phyloP scores from a whole-genome alignment of 2,113 vertebrate genomes.

The Oreochromis aureus region DNA sequence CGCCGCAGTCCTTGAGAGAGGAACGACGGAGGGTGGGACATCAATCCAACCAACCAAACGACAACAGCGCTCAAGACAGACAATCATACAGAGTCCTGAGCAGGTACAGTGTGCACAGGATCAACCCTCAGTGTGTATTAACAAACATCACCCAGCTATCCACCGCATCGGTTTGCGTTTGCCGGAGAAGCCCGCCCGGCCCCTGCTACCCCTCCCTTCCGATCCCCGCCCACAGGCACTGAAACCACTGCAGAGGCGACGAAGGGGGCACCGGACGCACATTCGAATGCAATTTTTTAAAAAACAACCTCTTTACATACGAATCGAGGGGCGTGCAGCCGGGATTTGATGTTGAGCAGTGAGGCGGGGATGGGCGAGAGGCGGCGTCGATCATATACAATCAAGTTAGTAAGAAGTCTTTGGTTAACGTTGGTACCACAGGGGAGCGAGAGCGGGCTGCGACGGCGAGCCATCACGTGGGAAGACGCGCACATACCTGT shows the following conservation, averaged over 20 bases:
- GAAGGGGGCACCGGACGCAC: neutral
- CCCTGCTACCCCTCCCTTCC: constrained; percentile 44
- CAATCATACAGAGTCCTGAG: constrained; percentile 75
- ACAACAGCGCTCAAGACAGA: constrained; percentile 53
- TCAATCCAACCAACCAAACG: constrained; percentile 6
- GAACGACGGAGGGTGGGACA: neutral
- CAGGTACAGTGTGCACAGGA: constrained; percentile 81
- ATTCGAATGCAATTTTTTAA: constrained; percentile 30
- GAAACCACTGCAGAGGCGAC: constrained; percentile 27
- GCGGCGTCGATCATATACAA: constrained; percentile 68
- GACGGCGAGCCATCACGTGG: constrained; percentile 11
- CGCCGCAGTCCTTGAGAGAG: constrained; percentile 22
- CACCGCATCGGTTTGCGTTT: constrained; percentile 72
- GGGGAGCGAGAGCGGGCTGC: constrained; percentile 49
- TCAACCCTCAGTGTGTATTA: constrained; percentile 82
- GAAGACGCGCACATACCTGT: constrained; percentile 36
- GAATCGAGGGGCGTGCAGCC: constrained; percentile 4
- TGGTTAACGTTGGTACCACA: constrained; percentile 74
- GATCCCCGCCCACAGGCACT: constrained; percentile 67
- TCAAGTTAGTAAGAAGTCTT: constrained; percentile 77
- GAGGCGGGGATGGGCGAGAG: constrained; percentile 45
- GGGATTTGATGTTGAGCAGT: constrained; percentile 42
- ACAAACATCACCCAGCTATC: constrained; percentile 81
- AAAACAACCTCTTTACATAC: neutral
- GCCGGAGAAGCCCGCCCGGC: constrained; percentile 80